Conservation (phyloP, 1,140 invertebrate genomes). For the Drosophila oshimai region DNA sequence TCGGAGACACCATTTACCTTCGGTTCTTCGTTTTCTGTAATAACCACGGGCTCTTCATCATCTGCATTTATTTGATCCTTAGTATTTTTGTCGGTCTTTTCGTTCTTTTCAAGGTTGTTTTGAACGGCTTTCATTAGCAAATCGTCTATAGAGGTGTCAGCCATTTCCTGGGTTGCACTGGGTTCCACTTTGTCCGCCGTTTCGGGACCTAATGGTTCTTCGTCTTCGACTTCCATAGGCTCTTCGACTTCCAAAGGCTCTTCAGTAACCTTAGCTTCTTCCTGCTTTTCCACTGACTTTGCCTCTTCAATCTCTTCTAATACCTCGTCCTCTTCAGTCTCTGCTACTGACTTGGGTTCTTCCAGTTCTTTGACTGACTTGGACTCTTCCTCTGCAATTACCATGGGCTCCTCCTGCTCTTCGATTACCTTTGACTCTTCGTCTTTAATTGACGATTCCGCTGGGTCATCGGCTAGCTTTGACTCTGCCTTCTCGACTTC, state of each 20-base stretch:
- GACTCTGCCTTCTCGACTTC: too few species aligned
- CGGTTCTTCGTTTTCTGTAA: not conserved
- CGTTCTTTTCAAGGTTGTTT: not conserved
- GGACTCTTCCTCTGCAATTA: not conserved
- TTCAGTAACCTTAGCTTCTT: not conserved
- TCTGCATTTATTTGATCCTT: too few species aligned
- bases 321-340: not conserved
- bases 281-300: too few species aligned
- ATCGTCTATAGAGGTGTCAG: constrained; percentile 3
- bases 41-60: not conserved
- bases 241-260: not conserved
- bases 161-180: constrained; percentile 13
- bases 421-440: not conserved
- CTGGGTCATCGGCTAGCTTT: not conserved
- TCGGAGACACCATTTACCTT: constrained; percentile 8
- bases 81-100: too few species aligned
- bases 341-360: not conserved
- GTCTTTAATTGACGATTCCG: not conserved
- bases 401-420: not conserved
- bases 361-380: not conserved
- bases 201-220: not conserved
- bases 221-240: not conserved
- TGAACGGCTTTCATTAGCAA: not conserved
- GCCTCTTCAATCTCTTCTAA: too few species aligned
- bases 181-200: not conserved